These are phyloP conservation scores for Amblyteles armatorius DNA, from an alignment of 2,888 invertebrate genomes.

Conservation along the genomic window DNA sequence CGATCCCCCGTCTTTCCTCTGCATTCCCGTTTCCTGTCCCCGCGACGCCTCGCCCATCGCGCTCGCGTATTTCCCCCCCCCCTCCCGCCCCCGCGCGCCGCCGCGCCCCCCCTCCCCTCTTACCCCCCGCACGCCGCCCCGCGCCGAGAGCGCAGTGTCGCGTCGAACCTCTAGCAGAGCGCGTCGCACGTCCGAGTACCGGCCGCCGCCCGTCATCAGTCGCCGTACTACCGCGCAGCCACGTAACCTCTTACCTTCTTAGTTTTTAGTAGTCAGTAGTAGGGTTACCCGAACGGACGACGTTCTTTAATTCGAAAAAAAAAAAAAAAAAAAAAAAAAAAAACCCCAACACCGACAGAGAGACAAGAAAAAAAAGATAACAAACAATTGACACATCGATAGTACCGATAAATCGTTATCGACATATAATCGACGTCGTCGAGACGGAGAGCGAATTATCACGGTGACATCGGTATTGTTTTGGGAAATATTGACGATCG, in stretches of 20 bases:
- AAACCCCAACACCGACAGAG: slow-evolving; percentile 14
- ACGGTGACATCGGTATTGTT: no score
- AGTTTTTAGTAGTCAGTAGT: slow-evolving; percentile 84
- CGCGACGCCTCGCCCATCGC: slow-evolving; percentile 85
- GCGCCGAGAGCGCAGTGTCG: slow-evolving; percentile 83
- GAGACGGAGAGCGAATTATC: no score
- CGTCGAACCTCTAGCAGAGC: slow-evolving; percentile 84
- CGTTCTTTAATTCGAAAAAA: slow-evolving; percentile 4
- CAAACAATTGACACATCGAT: no score
- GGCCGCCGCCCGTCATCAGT: slow-evolving; percentile 84
- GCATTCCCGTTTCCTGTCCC: slow-evolving; percentile 81
- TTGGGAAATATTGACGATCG: no score
- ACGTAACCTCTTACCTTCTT: slow-evolving; percentile 83
- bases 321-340: neutral
- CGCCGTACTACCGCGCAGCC: slow-evolving; percentile 82
- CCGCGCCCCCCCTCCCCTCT: slow-evolving; percentile 60
- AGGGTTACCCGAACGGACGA: slow-evolving; percentile 70
- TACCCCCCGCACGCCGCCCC: slow-evolving; percentile 79
- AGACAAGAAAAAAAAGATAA: neutral
- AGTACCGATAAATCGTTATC: no score
- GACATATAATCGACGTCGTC: no score
- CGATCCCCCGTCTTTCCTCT: slow-evolving; percentile 77
- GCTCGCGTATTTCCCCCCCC: slow-evolving; percentile 82
- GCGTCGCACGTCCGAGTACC: slow-evolving; percentile 84
- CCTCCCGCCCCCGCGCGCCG: slow-evolving; percentile 52